Conservation (phyloP, 2,888 invertebrate species). For the Eristalinus sepulchralis region DNA sequence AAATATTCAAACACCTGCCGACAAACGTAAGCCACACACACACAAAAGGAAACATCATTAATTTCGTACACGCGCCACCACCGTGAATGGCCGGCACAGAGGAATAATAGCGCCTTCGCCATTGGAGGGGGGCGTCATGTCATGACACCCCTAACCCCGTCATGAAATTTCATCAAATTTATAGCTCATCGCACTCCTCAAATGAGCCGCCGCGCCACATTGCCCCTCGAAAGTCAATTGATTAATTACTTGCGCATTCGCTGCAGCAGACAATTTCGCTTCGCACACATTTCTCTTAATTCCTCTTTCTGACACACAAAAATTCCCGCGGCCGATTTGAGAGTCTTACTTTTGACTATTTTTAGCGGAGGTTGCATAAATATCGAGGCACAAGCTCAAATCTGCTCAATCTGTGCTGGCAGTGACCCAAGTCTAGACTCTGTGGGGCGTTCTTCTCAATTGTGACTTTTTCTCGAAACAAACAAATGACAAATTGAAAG, state of each 20-base stretch:
- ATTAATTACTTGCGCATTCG: neutral
- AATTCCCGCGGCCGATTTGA: neutral
- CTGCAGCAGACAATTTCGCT: neutral
- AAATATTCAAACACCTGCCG: neutral
- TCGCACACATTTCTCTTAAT: neutral
- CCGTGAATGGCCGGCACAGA: neutral
- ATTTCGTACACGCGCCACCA: conserved; percentile 31
- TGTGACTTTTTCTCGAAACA: neutral
- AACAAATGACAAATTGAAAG: conserved; percentile 28
- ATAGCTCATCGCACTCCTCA: neutral
- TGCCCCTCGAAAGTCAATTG: neutral
- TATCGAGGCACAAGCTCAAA: neutral
- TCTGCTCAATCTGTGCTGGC: neutral
- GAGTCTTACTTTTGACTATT: neutral
- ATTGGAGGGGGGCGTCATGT: neutral
- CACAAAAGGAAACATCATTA: conserved; percentile 1
- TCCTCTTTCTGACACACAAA: neutral
- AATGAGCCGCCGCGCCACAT: neutral
- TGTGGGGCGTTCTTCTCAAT: neutral
- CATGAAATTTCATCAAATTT: neutral
- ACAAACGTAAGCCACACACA: conserved; percentile 7
- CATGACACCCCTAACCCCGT: neutral
- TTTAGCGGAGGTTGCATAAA: neutral
- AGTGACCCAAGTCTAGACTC: neutral
- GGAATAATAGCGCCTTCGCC: neutral